Base-by-base conservation (phyloP, 2,113 vertebrate genomes). In the Takifugu bimaculatus region DNA sequence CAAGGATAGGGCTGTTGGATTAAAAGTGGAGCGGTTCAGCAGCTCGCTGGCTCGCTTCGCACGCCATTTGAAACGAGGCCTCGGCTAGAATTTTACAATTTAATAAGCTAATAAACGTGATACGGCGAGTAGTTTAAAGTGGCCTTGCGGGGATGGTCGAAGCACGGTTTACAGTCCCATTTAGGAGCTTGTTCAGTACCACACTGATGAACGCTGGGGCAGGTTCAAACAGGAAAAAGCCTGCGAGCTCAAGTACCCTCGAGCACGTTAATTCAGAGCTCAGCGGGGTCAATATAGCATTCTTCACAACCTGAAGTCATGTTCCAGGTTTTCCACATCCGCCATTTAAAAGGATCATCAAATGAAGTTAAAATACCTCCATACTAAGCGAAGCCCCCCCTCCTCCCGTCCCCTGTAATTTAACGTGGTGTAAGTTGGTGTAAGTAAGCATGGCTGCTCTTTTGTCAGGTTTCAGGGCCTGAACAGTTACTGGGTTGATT, bases 41-140 rank as follows among this genome's bases (percentile, higher is more conserved):
- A 76, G 74, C 72, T 83, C 45, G 48, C 69, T 57, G 20, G 53
- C 50, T 62, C 51, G 26, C 74, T 61, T 71, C 39, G 42, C 15
- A 29, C 65, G 25, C 65, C 42, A 60, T 65, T 71, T 68, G 54
- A 83, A 80, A 82, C 66, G 59, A 85, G 63, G 69, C 61, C 61
- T 65, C 61, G 57, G 66, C 57, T 50, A 53, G 49, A 57, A 77
- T 85, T 86, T 79, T 57, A 71, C 64, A 63, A 79, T 83, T 86
- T 85, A 81, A 84, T 83, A 78, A 79, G 72, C 76, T 78, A 85
- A 84, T 81, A 87, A 86, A 85, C 28, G 29, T 68, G 74, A 82
- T 82, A 81, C 70, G 74, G 78, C 70, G 63, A 85, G 69, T 76
- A 61, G 58, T 65, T 85, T 73, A 54, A 32, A 79, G 77, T 69